phyloP scores from a whole-genome alignment of 2,888 invertebrate genomes.

The Folsomia manolachei region DNA sequence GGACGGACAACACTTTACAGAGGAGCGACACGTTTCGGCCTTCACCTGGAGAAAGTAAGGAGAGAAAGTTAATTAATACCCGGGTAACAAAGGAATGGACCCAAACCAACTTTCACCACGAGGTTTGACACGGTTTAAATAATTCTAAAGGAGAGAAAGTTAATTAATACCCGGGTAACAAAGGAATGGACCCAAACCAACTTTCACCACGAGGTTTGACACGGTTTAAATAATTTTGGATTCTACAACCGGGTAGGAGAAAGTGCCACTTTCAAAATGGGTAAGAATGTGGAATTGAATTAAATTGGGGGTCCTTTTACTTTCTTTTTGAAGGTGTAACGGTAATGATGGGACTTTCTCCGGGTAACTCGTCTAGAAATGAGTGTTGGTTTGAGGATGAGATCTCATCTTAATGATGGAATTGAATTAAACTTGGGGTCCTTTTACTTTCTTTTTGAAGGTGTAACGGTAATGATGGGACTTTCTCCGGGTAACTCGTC shows the following conservation, averaged over 20 bases:
- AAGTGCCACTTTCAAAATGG: no score
- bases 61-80: no score
- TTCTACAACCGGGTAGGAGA: no score
- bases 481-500: no score
- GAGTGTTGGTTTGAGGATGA: no score
- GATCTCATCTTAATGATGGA: not conserved
- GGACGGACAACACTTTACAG: conserved; percentile 76
- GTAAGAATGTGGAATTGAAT: not conserved
- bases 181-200: not conserved
- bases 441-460: not conserved
- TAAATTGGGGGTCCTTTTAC: not conserved
- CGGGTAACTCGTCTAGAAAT: no score
- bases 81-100: not conserved
- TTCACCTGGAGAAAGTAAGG: conserved; percentile 54
- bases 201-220: not conserved
- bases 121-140: not conserved
- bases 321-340: not conserved
- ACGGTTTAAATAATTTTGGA: not conserved
- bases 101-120: not conserved
- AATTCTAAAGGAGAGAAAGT: not conserved
- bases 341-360: not conserved
- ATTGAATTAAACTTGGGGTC: not conserved
- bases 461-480: not conserved
- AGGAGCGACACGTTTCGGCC: conserved; percentile 77
- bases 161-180: not conserved